These are phyloP conservation scores for Coregonus suidteri DNA, from an alignment of 2,797 vertebrate species.

Conservation along the genomic window DNA sequence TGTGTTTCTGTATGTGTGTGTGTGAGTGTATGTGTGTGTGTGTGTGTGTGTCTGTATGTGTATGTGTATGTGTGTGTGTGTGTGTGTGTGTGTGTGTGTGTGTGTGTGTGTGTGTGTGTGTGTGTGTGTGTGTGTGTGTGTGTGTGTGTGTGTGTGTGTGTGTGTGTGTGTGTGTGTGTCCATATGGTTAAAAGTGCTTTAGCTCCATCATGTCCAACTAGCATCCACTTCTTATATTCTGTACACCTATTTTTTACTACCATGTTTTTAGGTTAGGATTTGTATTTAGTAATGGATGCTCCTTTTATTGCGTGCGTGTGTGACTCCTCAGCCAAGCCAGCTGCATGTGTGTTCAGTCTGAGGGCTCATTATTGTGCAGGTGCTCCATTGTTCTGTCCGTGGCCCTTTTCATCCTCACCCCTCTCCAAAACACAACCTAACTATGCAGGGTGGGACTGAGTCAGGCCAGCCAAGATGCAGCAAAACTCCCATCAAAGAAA, in stretches of 20 bases:
- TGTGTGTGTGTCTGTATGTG: no score
- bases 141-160: constrained; percentile 26
- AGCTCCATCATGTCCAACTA: not conserved
- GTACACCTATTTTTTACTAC: not conserved
- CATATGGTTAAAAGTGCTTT: not conserved
- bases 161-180: constrained; percentile 16
- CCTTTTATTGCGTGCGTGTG: constrained; percentile 22
- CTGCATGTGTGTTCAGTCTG: constrained; percentile 15
- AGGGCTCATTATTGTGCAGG: constrained; percentile 41
- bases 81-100: no score
- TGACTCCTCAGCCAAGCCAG: constrained; percentile 13
- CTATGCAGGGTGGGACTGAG: constrained; percentile 25
- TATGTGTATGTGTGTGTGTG: no score
- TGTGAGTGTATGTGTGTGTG: no score
- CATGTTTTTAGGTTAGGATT: not conserved
- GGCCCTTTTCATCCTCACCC: constrained; percentile 38
- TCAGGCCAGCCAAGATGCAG: constrained; percentile 34
- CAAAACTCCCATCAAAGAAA: constrained; percentile 26
- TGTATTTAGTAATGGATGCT: not conserved
- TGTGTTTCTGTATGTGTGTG: no score
- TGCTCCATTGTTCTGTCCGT: constrained; percentile 44
- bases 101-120: no score
- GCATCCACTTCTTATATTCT: not conserved
- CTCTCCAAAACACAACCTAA: not conserved
- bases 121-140: not conserved